These are phyloP conservation scores for Odobenus rosmarus DNA, from an alignment of 2,113 vertebrate species.

Conservation along the genomic window DNA sequence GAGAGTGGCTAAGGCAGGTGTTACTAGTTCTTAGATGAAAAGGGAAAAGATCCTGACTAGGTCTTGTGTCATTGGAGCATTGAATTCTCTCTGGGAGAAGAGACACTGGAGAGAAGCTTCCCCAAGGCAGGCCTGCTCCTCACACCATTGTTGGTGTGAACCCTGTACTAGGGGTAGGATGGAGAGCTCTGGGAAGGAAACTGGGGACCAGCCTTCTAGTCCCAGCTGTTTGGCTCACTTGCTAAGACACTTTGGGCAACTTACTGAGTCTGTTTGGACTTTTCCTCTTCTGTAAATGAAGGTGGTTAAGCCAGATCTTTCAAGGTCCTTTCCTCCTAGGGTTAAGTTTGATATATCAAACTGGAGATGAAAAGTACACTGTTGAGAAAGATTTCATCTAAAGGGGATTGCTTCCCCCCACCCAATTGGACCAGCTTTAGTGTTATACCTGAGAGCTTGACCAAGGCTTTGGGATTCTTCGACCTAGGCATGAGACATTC, in stretches of 20 bases:
- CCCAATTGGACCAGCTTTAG: background rate
- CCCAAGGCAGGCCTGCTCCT: background rate
- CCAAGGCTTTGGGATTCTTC: background rate
- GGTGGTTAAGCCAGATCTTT: background rate
- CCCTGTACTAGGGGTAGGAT: background rate
- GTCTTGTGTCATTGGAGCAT: background rate
- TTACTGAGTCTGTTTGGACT: background rate
- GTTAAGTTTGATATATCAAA: background rate
- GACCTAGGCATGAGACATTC: background rate
- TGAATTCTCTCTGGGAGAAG: background rate
- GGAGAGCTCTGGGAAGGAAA: background rate
- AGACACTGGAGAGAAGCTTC: background rate
- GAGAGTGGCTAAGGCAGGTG: background rate
- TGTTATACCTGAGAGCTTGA: background rate
- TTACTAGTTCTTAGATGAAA: background rate
- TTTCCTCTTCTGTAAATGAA: conserved; percentile 31
- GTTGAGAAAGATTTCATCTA: background rate
- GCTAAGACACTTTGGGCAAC: background rate
- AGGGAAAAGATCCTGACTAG: background rate
- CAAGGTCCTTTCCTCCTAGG: background rate
- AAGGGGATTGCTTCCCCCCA: background rate
- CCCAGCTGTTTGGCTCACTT: background rate
- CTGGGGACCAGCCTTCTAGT: background rate
- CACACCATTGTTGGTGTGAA: background rate
- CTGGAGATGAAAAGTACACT: background rate